Percentiles rank a stretch among this genome's conserved stretches.
Conservation (phyloP, 1,140 invertebrate species). For the Drosophila obscura region DNA sequence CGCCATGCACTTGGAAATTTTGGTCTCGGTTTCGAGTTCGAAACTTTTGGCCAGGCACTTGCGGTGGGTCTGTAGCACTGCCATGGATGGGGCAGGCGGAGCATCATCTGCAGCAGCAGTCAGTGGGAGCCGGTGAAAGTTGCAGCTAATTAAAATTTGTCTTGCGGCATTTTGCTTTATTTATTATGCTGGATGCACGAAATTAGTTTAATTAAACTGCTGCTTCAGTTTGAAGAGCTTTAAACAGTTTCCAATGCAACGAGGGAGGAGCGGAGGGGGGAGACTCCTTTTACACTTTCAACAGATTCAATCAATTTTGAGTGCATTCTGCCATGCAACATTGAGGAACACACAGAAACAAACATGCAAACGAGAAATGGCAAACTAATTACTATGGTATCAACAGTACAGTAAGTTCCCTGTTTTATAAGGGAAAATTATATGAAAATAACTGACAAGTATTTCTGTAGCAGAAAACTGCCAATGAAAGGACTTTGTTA, state of each 20-base stretch:
- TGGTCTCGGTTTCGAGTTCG: slow-evolving; percentile 29
- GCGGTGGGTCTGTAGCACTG: slow-evolving; percentile 4
- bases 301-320: slow-evolving; percentile 1
- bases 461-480: no score
- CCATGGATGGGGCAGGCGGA: slow-evolving; percentile 12
- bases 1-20: slow-evolving; percentile 55
- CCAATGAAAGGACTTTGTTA: no score
- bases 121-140: slow-evolving; percentile 11
- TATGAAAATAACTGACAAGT: no score
- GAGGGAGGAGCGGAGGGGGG: neutral
- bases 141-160: slow-evolving; percentile 62
- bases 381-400: slow-evolving; percentile 26
- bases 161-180: slow-evolving; percentile 54
- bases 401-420: slow-evolving; percentile 22
- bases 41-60: slow-evolving; percentile 54
- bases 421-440: slow-evolving; percentile 51
- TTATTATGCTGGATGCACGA: slow-evolving; percentile 47
- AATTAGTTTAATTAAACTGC: slow-evolving; percentile 57
- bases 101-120: neutral
- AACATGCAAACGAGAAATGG: slow-evolving; percentile 46
- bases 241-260: slow-evolving; percentile 12
- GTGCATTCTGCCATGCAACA: slow-evolving; percentile 32
- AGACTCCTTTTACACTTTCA: no score
- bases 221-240: slow-evolving; percentile 33
- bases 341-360: neutral